Evolutionary conservation across 2,888 invertebrate species (phyloP).

Genomic region (Spodoptera exigua): DNA sequence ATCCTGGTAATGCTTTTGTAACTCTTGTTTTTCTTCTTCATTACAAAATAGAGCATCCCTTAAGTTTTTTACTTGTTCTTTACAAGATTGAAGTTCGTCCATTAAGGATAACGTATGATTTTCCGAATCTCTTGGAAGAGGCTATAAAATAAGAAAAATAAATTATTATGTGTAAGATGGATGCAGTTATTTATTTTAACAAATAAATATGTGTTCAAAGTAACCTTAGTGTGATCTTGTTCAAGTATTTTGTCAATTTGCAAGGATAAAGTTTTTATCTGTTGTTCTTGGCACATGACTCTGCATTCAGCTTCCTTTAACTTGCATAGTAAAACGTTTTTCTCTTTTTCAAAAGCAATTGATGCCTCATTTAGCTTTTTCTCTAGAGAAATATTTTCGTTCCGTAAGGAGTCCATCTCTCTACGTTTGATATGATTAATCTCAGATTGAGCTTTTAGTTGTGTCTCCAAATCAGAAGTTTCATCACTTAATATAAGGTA

Average conservation of each 20-base stretch:
- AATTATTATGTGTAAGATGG: too few species aligned
- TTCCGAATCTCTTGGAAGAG: constrained; percentile 58
- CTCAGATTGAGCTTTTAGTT: constrained; percentile 79
- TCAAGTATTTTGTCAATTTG: constrained; percentile 87
- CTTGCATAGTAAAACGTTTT: constrained; percentile 83
- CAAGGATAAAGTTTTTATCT: constrained; percentile 86
- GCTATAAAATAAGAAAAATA: constrained; percentile 34
- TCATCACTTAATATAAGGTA: constrained; percentile 79
- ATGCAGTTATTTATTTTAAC: too few species aligned
- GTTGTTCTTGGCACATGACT: constrained; percentile 88
- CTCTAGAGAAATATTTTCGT: constrained; percentile 75
- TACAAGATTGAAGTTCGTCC: constrained; percentile 77
- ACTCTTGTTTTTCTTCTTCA: constrained; percentile 78
- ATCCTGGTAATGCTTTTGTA: constrained; percentile 74
- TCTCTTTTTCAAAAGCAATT: constrained; percentile 82
- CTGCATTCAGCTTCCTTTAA: constrained; percentile 87
- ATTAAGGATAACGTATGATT: constrained; percentile 66
- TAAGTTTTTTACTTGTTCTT: constrained; percentile 76
- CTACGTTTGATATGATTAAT: constrained; percentile 77
- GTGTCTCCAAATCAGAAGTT: constrained; percentile 77
- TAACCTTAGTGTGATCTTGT: constrained; percentile 66
- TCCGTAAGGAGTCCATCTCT: constrained; percentile 74
- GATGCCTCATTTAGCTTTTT: constrained; percentile 75
- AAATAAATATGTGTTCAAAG: neutral
- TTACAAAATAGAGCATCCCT: constrained; percentile 73